These are phyloP conservation scores for Meda fulgida DNA, from an alignment of 2,797 vertebrate genomes.

Conservation along the genomic window DNA sequence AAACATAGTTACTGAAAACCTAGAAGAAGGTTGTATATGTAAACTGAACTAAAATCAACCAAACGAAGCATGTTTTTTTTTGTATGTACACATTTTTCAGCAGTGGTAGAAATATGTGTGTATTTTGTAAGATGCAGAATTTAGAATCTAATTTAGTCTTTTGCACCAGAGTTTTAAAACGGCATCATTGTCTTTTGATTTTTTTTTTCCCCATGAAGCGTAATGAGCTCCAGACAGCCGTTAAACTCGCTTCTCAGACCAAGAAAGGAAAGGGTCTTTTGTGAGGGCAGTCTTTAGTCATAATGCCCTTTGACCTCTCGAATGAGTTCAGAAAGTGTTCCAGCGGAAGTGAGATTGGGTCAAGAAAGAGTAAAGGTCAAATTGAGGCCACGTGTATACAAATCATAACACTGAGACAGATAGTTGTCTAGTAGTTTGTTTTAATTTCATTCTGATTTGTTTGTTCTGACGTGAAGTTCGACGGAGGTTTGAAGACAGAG, in stretches of 20 bases:
- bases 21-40: background rate
- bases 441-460: background rate
- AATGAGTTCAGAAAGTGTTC: constrained; percentile 23
- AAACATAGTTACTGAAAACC: background rate
- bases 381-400: background rate
- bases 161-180: background rate
- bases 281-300: background rate
- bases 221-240: constrained; percentile 57
- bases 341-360: background rate
- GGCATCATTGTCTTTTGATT: constrained; percentile 39
- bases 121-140: background rate
- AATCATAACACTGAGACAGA: background rate
- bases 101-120: background rate
- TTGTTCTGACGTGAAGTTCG: background rate
- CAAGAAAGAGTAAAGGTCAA: constrained; percentile 17
- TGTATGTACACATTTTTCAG: background rate
- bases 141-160: background rate
- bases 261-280: constrained; percentile 30
- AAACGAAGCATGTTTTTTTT: background rate
- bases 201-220: constrained; percentile 21
- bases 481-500: background rate
- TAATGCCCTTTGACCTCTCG: constrained; percentile 1
- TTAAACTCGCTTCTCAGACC: constrained; percentile 18
- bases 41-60: background rate
- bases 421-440: background rate